Evolutionary conservation across 1,140 invertebrate species (phyloP).

Genomic region (Diachasmimorpha longicaudata): DNA sequence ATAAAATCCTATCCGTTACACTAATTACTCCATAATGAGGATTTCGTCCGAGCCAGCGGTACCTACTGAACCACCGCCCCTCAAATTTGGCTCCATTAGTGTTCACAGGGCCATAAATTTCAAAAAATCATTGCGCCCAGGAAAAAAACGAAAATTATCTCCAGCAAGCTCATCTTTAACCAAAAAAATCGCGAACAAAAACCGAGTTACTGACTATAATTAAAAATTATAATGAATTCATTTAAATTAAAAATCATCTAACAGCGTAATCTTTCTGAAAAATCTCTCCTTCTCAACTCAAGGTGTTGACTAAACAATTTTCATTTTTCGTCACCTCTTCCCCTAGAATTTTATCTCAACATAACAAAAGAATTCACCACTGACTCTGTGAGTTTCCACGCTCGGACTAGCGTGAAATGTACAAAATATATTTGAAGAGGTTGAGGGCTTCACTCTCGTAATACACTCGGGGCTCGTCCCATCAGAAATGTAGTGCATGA

Average conservation of each 20-base stretch:
- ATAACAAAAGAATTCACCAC: neutral
- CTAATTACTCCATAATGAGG: neutral
- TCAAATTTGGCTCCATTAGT: neutral
- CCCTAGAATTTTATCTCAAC: too few species aligned
- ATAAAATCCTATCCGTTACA: slow-evolving; percentile 8
- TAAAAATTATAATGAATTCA: too few species aligned
- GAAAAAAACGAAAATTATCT: too few species aligned
- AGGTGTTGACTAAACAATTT: too few species aligned
- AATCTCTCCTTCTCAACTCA: too few species aligned
- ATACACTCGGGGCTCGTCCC: too few species aligned
- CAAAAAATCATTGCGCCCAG: neutral
- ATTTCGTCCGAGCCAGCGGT: neutral
- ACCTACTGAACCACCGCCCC: neutral
- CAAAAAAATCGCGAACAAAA: too few species aligned
- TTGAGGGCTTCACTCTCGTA: neutral
- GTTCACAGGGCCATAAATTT: neutral
- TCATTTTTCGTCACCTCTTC: neutral
- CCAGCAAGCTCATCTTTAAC: too few species aligned
- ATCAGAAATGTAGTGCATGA: too few species aligned
- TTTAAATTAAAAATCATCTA: too few species aligned
- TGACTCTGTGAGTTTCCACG: neutral
- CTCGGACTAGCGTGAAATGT: slow-evolving; percentile 23
- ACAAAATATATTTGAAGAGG: neutral
- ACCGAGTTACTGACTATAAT: too few species aligned
- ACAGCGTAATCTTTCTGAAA: too few species aligned